Conservation (phyloP, 2,797 vertebrate species). For the Xenopus petersii region DNA sequence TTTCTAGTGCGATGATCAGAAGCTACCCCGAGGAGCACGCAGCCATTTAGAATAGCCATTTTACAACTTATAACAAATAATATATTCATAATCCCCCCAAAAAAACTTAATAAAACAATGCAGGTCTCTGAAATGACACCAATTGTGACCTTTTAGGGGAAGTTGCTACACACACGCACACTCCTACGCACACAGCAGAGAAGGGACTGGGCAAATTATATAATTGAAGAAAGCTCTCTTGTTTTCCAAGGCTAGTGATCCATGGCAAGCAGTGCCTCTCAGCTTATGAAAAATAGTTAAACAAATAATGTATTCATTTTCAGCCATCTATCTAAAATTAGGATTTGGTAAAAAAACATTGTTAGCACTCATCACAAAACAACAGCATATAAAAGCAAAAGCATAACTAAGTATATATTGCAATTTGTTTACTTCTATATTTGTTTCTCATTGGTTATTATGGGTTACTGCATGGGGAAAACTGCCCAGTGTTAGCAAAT, state of each 20-base stretch:
- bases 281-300: slow-evolving; percentile 41
- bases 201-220: slow-evolving; percentile 13
- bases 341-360: no score
- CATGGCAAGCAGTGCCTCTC: slow-evolving; percentile 17
- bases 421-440: no score
- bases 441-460: no score
- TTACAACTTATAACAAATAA: slow-evolving; percentile 16
- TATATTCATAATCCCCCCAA: not conserved
- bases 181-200: not conserved
- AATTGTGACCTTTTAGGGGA: not conserved
- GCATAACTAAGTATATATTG: no score
- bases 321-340: no score
- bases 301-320: slow-evolving; percentile 18
- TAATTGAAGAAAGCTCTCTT: slow-evolving; percentile 11
- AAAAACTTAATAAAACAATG: not conserved
- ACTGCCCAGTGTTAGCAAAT: no score
- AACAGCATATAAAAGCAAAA: no score
- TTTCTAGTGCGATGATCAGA: slow-evolving; percentile 15
- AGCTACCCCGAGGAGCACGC: slow-evolving; percentile 12
- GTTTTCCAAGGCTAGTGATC: slow-evolving; percentile 36
- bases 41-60: slow-evolving; percentile 21
- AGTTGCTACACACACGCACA: not conserved
- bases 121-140: slow-evolving; percentile 25
- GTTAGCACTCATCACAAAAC: no score
- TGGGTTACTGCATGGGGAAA: no score